Evolutionary conservation across 1,140 invertebrate species (phyloP), one percentile per base, ranked within the genome.

Genomic region (Microplitis mediator): DNA sequence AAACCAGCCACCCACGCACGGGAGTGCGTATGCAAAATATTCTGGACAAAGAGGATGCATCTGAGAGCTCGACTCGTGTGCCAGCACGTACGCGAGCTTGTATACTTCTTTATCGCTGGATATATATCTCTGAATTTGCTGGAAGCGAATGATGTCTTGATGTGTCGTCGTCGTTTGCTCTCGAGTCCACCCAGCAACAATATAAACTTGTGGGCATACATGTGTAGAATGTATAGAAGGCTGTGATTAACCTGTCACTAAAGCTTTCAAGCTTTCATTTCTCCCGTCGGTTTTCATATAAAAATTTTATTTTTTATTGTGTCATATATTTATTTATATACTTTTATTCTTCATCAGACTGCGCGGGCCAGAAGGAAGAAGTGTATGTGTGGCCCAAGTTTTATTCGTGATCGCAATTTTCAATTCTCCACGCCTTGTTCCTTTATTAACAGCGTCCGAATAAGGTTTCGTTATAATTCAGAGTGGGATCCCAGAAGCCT

Each of bases 361-460:
- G 6, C 39, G 39, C 11, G 11, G 39, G 32, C 60, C 39, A 11
- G 11, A 45, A 6, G 6, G 39, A 45, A 11, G 39, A 45, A 6
- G 34, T 61, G 34, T 61, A 45, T 11, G 39, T 45, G 39, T 45
- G 39, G 60, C 32, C 60, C 32, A 61, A 61, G 60, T 45, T 9
- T 45, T 45, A 45, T 45, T 45, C 39, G 39, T 23, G 11, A 34
- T 36, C n/a, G 62, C 62, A 64, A 64, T 64, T 64, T 64, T 64
- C 62, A 64, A 64, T 64, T 64, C 62, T 64, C 62, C 62, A 64
- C 62, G 62, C 62, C 62, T 61, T 32, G 58, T 61, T 61, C 58
- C 31, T 64, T 64, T 64, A 64, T 64, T 64, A 45, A 35, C 23
- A 36, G 58, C 58, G 58, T 23, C 31, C 14, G 16, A 61, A 31